Evolutionary conservation across 2,888 invertebrate species (phyloP), one percentile per base, ranked within the genome.

Genomic region (Phortica okadai): DNA sequence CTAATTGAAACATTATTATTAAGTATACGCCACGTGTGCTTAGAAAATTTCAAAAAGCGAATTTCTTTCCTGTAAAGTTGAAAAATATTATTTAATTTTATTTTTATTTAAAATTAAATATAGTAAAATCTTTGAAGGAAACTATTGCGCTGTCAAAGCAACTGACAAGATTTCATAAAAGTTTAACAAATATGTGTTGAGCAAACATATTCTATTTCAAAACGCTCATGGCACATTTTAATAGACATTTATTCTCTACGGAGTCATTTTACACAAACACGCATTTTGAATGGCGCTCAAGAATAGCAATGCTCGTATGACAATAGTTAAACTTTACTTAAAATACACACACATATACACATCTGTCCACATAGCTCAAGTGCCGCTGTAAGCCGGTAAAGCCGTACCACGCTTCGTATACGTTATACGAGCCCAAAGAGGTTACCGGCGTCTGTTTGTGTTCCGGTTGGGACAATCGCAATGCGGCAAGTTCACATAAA

Each of bases 401-500:
- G 14, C 33, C 33, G 33, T 33, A 33, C 33, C 25, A 62, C 62
- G 62, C 1, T 25, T n/a, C 62, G 62, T 62, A 62, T 62, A 41
- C 42, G 42, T 42, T 41, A 66, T 42, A 66, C n/a, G n/a, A 66
- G 42, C 59, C 59, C 50, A 14, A 3, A 50, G 50, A 50, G 14
- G 50, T 0, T 50, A 25, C 8, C 62, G 62, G 10, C 25, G 2
- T 16, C 16, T 21, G 16, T 62, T 21, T 25, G 25, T 25, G 62
- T 62, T 62, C 62, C 62, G 62, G 16, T 62, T 62, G 62, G 25
- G 10, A 25, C 16, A 16, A 62, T 62, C 25, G 10, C 33, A 62
- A 62, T 62, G 62, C 21, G 62, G 62, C 62, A 62, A 16, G 10
- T 62, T 50, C 10, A 6, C 25, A 62, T 25, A 62, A 25, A 62